Evolutionary conservation across 2,797 vertebrate species (phyloP), one percentile per base, ranked within the genome.

Genomic region (Cheirogaleus major): DNA sequence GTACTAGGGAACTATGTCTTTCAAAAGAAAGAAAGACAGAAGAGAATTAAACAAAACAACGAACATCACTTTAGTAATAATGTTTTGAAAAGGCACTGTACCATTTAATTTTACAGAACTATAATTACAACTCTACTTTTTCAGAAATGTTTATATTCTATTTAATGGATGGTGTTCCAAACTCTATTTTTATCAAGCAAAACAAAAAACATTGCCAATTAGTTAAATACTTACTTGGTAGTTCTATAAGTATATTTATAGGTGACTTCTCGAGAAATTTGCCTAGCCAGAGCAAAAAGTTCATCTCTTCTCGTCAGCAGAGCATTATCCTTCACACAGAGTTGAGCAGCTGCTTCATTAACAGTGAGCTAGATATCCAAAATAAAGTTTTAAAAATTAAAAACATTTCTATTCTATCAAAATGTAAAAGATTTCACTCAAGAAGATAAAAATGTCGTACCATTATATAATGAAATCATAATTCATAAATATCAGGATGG

Each of bases 201-300:
- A n/a, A 12, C 48, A 69, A 83, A 85, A 38, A 87, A 84, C 11
- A 63, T 0, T 7, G 11, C 18, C 38, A 43, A 15, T 4, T 5
- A 59, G 52, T 41, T 27, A 63, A 55, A 84, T 50, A 96, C 98
- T 97, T 99, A 99, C 99, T 99, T 99, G 99, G 99, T 99, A 97
- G 99, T 99, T 98, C 99, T 99, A 98, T 99, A 99, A 59, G 99
- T 99, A 96, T 99, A 99, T 96, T 99, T 99, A 98, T 99, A 99
- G 35, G 99, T 99, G 97, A 99, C 99, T 98, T 99, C 99, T 97
- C 99, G 99, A 97, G 99, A 99, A 96, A 99, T 99, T 97, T 99
- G 99, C 57, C 99, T 99, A 25, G 99, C 99, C 91, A 99, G 98
- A 0, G 99, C 99, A 30, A 99, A 99, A 38, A 99, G 99, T 97